Evolutionary conservation across 1,140 invertebrate genomes (phyloP).

Genomic region (Drosophila pseudoobscura): DNA sequence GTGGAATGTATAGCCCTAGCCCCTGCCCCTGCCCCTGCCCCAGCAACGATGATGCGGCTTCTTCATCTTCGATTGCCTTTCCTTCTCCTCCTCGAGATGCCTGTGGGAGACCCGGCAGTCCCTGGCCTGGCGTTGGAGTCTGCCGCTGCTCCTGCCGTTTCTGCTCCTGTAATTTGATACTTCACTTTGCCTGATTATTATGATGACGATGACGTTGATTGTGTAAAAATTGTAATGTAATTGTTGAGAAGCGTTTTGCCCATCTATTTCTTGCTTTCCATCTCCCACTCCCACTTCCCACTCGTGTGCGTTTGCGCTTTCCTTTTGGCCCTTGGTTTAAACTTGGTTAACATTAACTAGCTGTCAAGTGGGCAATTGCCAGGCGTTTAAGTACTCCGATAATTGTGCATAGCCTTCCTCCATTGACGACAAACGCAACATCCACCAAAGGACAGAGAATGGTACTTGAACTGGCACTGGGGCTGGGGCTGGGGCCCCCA

Average conservation of each 20-base stretch:
- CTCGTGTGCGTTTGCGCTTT: too few relatives aligned
- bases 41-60: slow-evolving; percentile 40
- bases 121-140: neutral
- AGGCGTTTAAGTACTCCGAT: slow-evolving; percentile 52
- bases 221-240: slow-evolving; percentile 82
- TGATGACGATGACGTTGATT: slow-evolving; percentile 76
- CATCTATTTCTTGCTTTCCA: slow-evolving; percentile 2
- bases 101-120: slow-evolving; percentile 37
- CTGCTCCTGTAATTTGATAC: slow-evolving; percentile 74
- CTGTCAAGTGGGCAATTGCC: slow-evolving; percentile 64
- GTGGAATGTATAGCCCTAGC: slow-evolving; percentile 27
- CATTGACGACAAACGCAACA: neutral
- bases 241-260: slow-evolving; percentile 57
- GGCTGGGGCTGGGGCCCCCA: too few relatives aligned
- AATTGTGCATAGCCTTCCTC: slow-evolving; percentile 33
- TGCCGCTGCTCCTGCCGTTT: too few relatives aligned
- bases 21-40: too few relatives aligned
- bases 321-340: slow-evolving; percentile 39
- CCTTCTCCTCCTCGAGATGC: slow-evolving; percentile 34
- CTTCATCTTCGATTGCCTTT: slow-evolving; percentile 67
- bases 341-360: slow-evolving; percentile 54
- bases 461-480: too few relatives aligned
- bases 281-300: neutral
- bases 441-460: neutral
- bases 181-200: slow-evolving; percentile 80